Conservation (phyloP, 37 sponge, comb jelly and placozoan species). For the Hexactinellida sp. region DNA sequence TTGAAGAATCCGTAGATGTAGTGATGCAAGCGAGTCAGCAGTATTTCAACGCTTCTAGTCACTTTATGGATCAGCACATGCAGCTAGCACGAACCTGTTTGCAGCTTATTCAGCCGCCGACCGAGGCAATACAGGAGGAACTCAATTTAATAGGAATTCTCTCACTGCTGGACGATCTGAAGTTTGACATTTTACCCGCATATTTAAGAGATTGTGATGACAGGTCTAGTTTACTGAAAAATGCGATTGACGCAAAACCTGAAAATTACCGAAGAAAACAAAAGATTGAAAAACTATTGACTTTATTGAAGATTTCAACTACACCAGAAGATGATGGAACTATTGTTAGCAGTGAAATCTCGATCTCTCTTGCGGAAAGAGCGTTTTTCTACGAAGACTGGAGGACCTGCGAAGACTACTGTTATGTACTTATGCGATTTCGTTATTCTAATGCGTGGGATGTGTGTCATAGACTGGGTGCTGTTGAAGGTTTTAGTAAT, state of each 20-base stretch:
- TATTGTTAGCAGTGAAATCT: neutral
- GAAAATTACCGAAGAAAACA: neutral
- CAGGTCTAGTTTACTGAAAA: neutral
- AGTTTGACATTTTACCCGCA: neutral
- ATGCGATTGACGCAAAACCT: neutral
- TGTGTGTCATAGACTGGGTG: neutral
- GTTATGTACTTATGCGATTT: neutral
- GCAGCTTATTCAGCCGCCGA: neutral
- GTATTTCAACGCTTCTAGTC: slow-evolving; percentile 12
- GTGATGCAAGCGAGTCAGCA: neutral
- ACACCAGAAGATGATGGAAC: neutral
- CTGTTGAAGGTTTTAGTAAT: neutral
- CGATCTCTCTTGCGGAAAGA: neutral
- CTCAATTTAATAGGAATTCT: neutral
- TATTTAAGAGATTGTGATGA: neutral
- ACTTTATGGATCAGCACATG: slow-evolving; percentile 15
- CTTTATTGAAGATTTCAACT: neutral
- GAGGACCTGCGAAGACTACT: neutral
- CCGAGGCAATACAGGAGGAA: neutral
- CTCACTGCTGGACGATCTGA: neutral
- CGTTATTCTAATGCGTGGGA: neutral
- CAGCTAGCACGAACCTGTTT: slow-evolving; percentile 1
- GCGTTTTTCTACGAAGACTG: neutral
- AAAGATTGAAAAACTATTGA: neutral
- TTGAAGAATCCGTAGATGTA: neutral